Evolutionary conservation across 2,797 vertebrate species (phyloP), one percentile per base, ranked within the genome.

Genomic region (Bradypus variegatus): DNA sequence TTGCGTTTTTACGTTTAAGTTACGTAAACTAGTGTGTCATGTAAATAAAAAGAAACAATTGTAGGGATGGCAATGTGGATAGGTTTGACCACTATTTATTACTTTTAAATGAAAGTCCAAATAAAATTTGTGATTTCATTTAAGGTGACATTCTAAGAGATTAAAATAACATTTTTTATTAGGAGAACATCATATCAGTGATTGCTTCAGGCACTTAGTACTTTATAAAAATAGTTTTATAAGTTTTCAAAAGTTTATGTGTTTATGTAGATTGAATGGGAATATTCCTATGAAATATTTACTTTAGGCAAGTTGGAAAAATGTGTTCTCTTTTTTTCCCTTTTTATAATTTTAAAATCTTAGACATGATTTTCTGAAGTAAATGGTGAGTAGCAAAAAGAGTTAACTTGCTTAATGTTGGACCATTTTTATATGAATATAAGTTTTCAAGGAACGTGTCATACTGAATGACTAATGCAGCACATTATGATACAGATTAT

Each of bases 71-170:
- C 67, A 82, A 3, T 45, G 14, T 11, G 1, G 21, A n/a, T 19
- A 50, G 15, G 7, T 31, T 53, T 77, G 33, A 41, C 55, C 67
- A 62, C 21, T 80, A 16, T 64, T 60, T 79, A 93, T 94, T 91
- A 69, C 91, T 65, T 82, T 94, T 88, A 78, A 96, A 82, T 76
- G 91, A 95, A 93, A 82, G 48, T 82, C 19, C 14, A 79, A 93
- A 69, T 83, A 77, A 91, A 96, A 94, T 19, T 75, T 50, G 93
- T 94, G 78, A 93, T 23, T 84, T 69, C 29, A 93, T 93, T 6
- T 33, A 85, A 36, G 58, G 41, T 25, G 25, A 90, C 88, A 81
- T 53, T 89, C 65, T 96, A 76, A 80, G 50, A 95, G 86, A 77
- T 73, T 83, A 2, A 62, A 86, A 58, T 75, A 33, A 41, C 45